Evolutionary conservation across 37 sponge, comb jelly and placozoan species (phyloP).

Genomic region (Theonella swinhoei): DNA sequence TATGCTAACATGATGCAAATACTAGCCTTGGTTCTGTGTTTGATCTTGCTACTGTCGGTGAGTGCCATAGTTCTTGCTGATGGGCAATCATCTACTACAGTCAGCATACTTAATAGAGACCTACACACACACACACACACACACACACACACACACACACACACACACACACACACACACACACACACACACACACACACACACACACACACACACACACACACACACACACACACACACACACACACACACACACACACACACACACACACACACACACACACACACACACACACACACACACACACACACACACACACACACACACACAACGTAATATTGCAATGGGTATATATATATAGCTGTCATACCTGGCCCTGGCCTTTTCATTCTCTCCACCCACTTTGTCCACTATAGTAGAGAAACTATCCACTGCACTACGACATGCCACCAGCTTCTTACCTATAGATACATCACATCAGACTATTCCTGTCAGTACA

Average conservation of each 20-base stretch:
- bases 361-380: conserved; percentile 37
- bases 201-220: too few relatives aligned
- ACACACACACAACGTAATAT: too few relatives aligned
- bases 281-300: background rate
- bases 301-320: background rate
- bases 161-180: too few relatives aligned
- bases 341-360: background rate
- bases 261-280: too few relatives aligned
- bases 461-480: conserved; percentile 17
- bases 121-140: too few relatives aligned
- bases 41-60: conserved; percentile 24
- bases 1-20: too few relatives aligned
- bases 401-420: conserved; percentile 21
- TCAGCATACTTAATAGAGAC: background rate
- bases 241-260: too few relatives aligned
- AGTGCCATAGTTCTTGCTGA: conserved; percentile 29
- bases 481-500: background rate
- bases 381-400: conserved; percentile 53
- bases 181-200: too few relatives aligned
- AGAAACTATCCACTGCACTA: conserved; percentile 42
- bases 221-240: too few relatives aligned
- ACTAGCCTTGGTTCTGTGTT: conserved; percentile 26
- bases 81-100: conserved; percentile 22
- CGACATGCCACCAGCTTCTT: conserved; percentile 42
- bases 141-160: too few relatives aligned